Conservation (phyloP, 2,888 invertebrate species). For the Xylota sylvarum region DNA sequence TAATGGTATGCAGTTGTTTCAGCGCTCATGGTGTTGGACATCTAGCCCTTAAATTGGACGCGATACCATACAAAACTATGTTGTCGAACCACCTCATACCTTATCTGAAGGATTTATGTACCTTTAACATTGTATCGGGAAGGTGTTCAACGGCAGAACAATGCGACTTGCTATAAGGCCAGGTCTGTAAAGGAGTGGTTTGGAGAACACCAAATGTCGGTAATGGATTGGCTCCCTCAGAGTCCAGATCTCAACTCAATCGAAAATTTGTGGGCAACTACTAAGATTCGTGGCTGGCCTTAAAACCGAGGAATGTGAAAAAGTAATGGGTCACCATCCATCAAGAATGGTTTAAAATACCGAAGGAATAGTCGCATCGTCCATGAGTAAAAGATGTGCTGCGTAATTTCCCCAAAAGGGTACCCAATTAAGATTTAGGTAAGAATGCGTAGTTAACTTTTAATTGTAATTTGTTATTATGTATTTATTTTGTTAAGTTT, state of each 20-base stretch:
- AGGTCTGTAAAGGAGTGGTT: neutral
- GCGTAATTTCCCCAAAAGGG: neutral
- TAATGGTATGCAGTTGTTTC: neutral
- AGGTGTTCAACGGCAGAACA: slow-evolving; percentile 2
- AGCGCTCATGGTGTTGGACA: no score
- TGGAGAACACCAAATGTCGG: neutral
- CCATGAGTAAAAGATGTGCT: neutral
- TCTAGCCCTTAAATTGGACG: no score
- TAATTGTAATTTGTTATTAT: neutral
- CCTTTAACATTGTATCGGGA: neutral
- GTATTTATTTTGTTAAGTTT: no score
- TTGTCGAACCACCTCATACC: neutral
- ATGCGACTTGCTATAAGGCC: neutral
- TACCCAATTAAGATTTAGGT: neutral
- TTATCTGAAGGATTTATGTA: neutral
- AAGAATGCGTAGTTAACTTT: neutral
- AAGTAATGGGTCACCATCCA: neutral
- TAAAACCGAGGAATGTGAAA: neutral
- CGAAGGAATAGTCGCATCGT: neutral
- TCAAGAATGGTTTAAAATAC: neutral
- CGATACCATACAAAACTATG: neutral
- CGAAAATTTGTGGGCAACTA: neutral
- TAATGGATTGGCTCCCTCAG: neutral
- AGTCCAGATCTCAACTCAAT: neutral
- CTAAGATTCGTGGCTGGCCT: slow-evolving; percentile 3